Conservation (phyloP, 2,797 vertebrate genomes). For the Masticophis lateralis region DNA sequence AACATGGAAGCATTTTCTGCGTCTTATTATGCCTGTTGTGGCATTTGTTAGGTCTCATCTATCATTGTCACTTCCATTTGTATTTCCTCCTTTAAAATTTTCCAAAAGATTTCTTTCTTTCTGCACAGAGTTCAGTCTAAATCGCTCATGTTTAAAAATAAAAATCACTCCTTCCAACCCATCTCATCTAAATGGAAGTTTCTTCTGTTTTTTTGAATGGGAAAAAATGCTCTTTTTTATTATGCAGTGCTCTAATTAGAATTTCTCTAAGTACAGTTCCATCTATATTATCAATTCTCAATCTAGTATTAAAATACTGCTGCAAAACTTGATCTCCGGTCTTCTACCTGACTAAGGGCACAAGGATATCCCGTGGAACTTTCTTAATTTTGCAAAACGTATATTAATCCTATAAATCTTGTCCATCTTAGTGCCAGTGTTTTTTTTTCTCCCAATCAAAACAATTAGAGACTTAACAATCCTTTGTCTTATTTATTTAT, state of each 20-base stretch:
- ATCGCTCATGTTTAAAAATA: not conserved
- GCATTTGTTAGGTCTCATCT: not conserved
- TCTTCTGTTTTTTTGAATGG: not conserved
- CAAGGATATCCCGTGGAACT: not conserved
- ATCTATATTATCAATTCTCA: not conserved
- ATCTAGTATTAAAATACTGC: not conserved
- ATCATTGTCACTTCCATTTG: not conserved
- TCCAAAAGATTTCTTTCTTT: not conserved
- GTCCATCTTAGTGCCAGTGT: not conserved
- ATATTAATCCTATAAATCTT: not conserved
- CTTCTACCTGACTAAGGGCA: not conserved
- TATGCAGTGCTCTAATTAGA: not conserved
- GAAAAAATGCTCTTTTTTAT: not conserved
- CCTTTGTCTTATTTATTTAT: not conserved
- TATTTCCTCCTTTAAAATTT: not conserved
- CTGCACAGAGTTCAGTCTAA: not conserved
- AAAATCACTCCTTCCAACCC: not conserved
- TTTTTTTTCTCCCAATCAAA: not conserved
- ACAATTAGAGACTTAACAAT: not conserved
- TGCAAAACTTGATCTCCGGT: not conserved
- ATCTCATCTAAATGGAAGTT: not conserved
- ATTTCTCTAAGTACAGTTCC: not conserved
- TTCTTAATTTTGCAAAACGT: not conserved
- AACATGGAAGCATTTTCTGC: not conserved
- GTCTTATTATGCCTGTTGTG: not conserved